Percentiles rank a stretch among this genome's conserved stretches.
Evolutionary conservation across 2,113 vertebrate genomes (phyloP).

Genomic region (Hypomesus transpacificus): DNA sequence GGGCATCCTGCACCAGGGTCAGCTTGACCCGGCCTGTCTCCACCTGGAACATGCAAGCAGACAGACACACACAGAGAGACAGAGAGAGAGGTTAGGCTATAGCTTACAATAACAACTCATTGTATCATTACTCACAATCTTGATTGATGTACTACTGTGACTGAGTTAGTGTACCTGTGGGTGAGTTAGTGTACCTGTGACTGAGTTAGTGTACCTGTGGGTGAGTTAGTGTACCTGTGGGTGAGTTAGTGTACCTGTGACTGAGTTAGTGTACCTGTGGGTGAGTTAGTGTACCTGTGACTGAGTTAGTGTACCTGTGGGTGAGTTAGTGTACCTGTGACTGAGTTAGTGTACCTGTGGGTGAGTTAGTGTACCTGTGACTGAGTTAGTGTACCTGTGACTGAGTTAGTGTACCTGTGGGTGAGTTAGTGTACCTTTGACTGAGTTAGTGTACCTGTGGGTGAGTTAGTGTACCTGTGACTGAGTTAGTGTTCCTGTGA

Average conservation of each 20-base stretch:
- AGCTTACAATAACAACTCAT: neutral
- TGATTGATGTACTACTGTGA: neutral
- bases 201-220: constrained; percentile 50
- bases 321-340: no score
- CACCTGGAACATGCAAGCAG: constrained; percentile 34
- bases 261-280: constrained; percentile 50
- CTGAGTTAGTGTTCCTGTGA: no score
- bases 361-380: constrained; percentile 48
- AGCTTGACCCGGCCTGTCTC: constrained; percentile 56
- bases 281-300: no score
- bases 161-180: neutral
- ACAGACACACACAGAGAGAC: neutral
- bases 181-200: neutral
- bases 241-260: no score
- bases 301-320: constrained; percentile 50
- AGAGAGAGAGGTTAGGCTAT: neutral
- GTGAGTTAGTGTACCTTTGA: no score
- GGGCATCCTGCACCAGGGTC: constrained; percentile 74
- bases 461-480: constrained; percentile 48
- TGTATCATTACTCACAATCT: no score
- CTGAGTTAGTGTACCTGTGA: no score
- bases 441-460: constrained; percentile 50
- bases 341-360: constrained; percentile 50
- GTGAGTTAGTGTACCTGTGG: constrained; percentile 48
- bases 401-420: constrained; percentile 50